Evolutionary conservation across 2,888 invertebrate genomes (phyloP).

Genomic region (Stictocephala bisonia): DNA sequence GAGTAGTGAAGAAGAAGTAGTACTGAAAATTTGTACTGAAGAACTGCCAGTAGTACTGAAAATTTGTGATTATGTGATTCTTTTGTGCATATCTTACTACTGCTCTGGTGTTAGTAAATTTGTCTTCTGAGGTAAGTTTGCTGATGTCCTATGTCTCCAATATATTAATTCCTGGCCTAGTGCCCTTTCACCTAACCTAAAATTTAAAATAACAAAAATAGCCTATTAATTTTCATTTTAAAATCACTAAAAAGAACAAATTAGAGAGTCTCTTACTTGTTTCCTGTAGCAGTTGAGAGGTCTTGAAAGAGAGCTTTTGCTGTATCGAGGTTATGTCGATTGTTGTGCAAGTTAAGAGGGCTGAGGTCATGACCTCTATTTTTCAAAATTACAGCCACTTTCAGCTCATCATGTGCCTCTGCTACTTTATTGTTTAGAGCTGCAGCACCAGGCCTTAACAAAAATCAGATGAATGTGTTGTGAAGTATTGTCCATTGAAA

Average conservation of each 20-base stretch:
- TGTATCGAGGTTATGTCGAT: background rate
- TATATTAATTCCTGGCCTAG: too few relatives aligned
- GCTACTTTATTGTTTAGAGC: background rate
- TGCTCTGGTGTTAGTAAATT: too few relatives aligned
- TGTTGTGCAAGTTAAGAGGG: background rate
- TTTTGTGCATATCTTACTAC: too few relatives aligned
- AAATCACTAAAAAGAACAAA: constrained; percentile 38
- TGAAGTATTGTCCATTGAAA: too few relatives aligned
- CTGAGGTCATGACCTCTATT: background rate
- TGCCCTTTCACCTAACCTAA: too few relatives aligned
- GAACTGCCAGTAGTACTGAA: too few relatives aligned
- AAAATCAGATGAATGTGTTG: background rate
- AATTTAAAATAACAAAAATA: constrained; percentile 46
- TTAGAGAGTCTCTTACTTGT: too few relatives aligned
- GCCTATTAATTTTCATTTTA: constrained; percentile 22
- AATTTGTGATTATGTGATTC: too few relatives aligned
- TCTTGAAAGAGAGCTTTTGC: background rate
- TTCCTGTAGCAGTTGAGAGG: background rate
- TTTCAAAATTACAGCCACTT: constrained; percentile 11
- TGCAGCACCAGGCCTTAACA: background rate
- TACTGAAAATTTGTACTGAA: too few relatives aligned
- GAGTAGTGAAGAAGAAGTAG: too few relatives aligned
- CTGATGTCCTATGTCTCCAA: too few relatives aligned
- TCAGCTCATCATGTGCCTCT: background rate
- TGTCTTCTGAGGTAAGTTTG: too few relatives aligned